Base-by-base conservation (phyloP, 2,888 invertebrate genomes). In the Orthosia gracilis region DNA sequence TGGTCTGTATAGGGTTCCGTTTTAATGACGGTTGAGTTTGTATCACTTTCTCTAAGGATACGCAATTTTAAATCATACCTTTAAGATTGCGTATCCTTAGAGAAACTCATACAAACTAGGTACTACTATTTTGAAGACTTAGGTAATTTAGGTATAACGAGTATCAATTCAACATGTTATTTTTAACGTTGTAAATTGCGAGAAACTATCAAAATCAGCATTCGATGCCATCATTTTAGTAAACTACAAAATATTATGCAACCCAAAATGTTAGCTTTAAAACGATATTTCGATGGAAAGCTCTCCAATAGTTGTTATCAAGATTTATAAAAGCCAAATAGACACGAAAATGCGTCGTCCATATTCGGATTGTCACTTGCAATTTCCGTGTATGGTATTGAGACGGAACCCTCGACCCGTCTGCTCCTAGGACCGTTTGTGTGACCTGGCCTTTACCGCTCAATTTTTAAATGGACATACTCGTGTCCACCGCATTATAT, bases 311-410 rank as follows among this genome's bases (percentile, higher is more conserved):
- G 21, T 23, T 57, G 57, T 54, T 79, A 82, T 83, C 75, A 83
- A 75, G 70, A 76, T 80, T 69, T 58, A 31, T 58, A 71, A 79
- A 69, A 71, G 64, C 61, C 68, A 49, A 58, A 68, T 78, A 61
- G 67, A 64, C 52, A 57, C 73, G 73, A 82, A 78, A 83, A 83
- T 78, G 68, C 76, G 76, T 83, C 81, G 80, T 82, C 76, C 76
- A 73, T 83, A 79, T 84, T 83, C 70, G 76, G 65, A 67, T 83
- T 83, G 85, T 85, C 85, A 85, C 79, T 79, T 85, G 83, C 83
- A 83, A 83, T 83, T 85, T 85, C 83, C 85, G 80, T 79, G 71
- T 79, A 76, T 79, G 79, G 80, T 79, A 76, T 76, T 85, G 83
- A 85, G 83, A 83, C 62, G 83, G 45, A 78, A 71, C 72, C 68